Percentiles rank a stretch among this genome's conserved stretches.
phyloP scores from a whole-genome alignment of 2,797 vertebrate genomes.

The Alca torda region DNA sequence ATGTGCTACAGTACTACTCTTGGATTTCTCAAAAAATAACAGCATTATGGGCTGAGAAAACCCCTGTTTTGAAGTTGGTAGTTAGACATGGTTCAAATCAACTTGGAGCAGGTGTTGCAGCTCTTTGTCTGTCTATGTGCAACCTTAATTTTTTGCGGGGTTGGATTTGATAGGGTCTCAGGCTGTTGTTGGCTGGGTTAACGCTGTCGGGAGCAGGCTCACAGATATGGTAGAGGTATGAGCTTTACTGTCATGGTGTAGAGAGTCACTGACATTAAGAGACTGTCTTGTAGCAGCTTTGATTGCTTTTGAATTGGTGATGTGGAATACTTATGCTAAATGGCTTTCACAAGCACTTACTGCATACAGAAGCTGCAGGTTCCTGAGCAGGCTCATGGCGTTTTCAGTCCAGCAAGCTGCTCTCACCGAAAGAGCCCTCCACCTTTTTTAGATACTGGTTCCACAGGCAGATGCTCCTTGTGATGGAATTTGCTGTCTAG shows the following conservation, averaged over 20 bases:
- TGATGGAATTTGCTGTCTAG: neutral
- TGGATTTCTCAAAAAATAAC: neutral
- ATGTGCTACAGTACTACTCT: neutral
- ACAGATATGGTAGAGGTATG: neutral
- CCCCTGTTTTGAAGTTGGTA: neutral
- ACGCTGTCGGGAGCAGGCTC: neutral
- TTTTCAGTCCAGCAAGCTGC: neutral
- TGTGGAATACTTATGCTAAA: neutral
- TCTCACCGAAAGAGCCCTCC: neutral
- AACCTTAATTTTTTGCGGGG: neutral
- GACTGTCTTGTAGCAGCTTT: neutral
- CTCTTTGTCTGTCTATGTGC: neutral
- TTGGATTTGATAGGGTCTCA: neutral
- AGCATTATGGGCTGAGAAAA: neutral
- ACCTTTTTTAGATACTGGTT: neutral
- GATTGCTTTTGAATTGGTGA: neutral
- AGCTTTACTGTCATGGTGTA: neutral
- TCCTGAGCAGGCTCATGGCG: rapidly evolving
- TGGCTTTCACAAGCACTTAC: neutral
- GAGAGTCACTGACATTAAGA: neutral
- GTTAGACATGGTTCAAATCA: neutral
- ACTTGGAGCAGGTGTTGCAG: neutral
- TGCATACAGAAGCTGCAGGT: neutral
- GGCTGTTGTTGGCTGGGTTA: neutral
- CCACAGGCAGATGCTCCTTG: neutral